These are phyloP conservation scores for Drosophila mercatorum DNA, from an alignment of 2,888 invertebrate species.

Conservation along the genomic window DNA sequence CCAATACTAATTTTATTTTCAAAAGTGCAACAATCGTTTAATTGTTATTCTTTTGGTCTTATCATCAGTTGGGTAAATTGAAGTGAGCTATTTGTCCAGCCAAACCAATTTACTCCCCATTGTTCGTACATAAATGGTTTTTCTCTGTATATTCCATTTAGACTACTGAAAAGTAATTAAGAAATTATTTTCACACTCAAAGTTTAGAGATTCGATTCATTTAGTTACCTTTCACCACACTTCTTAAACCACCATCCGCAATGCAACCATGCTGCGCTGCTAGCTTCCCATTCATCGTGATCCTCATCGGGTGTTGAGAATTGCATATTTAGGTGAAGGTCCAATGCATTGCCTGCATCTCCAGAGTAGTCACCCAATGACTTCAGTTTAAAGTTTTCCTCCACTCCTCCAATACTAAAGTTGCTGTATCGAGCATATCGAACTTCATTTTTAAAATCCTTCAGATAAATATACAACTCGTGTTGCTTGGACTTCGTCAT, in stretches of 20 bases:
- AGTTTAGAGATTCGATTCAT: too few relatives aligned
- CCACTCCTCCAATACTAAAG: neutral
- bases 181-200: neutral
- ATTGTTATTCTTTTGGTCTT: neutral
- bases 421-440: neutral
- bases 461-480: neutral
- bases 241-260: neutral
- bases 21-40: neutral
- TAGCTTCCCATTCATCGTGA: neutral
- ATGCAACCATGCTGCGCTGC: neutral
- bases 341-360: neutral
- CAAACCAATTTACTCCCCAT: neutral
- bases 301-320: constrained; percentile 1
- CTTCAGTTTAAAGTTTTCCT: neutral
- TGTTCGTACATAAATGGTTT: neutral
- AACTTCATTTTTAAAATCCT: neutral
- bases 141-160: neutral
- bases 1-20: neutral
- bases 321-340: neutral
- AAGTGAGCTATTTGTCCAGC: neutral
- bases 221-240: neutral
- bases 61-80: neutral
- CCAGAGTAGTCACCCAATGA: neutral
- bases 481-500: neutral
- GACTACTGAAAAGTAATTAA: neutral